Evolutionary conservation across 2,113 vertebrate species (phyloP).

Genomic region (Microcebus murinus): DNA sequence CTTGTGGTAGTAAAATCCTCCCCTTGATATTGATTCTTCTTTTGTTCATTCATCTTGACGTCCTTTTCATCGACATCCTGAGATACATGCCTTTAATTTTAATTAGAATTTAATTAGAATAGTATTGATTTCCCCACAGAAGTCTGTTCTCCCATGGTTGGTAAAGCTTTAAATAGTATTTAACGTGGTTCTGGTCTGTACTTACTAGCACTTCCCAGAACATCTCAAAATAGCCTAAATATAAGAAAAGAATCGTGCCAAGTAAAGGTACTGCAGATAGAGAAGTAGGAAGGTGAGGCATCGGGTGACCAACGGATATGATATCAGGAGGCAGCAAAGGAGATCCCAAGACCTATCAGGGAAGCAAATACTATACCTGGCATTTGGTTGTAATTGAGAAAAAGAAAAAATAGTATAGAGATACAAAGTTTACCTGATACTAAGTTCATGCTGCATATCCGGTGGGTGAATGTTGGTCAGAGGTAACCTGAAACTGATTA

Average conservation of each 20-base stretch:
- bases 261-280: not conserved
- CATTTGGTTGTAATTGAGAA: not conserved
- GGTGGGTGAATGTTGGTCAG: not conserved
- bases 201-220: not conserved
- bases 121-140: not conserved
- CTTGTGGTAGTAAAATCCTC: not conserved
- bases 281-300: not conserved
- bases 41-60: not conserved
- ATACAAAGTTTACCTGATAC: not conserved
- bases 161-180: not conserved
- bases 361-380: not conserved
- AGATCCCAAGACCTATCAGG: not conserved
- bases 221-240: not conserved
- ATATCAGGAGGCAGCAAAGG: not conserved
- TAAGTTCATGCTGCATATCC: not conserved
- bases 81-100: conserved; percentile 34
- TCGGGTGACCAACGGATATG: too few relatives aligned
- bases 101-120: conserved; percentile 26
- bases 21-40: not conserved
- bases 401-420: not conserved
- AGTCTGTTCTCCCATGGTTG: not conserved
- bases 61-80: not conserved
- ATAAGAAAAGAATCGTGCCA: not conserved
- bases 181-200: not conserved
- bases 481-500: not conserved